Conservation (phyloP, 2,797 vertebrate genomes). For the Cyclopterus lumpus region DNA sequence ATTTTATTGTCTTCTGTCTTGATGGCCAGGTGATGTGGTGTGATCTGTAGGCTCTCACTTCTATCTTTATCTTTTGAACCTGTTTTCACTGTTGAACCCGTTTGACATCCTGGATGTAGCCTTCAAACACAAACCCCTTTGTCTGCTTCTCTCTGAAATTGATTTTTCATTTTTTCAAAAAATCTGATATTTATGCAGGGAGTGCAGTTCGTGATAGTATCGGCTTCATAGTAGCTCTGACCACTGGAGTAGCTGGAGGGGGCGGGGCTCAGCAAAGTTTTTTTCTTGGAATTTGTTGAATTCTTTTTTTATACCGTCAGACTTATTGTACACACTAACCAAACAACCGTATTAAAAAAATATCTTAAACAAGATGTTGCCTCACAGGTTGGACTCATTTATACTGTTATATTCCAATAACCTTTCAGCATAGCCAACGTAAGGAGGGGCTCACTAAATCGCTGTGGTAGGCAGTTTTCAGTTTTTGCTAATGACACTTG, state of each 20-base stretch:
- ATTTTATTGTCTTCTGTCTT: background rate
- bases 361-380: constrained; percentile 32
- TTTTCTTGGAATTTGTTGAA: constrained; percentile 3
- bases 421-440: constrained; percentile 33
- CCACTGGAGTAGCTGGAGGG: background rate
- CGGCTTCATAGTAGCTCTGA: background rate
- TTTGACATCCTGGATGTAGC: background rate
- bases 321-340: constrained; percentile 5
- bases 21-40: background rate
- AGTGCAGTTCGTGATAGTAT: background rate
- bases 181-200: background rate
- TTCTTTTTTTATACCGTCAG: background rate
- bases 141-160: background rate
- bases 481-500: constrained; percentile 79
- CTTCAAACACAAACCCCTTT: background rate
- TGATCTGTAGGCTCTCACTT: too few species aligned
- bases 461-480: constrained; percentile 70
- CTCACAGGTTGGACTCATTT: constrained; percentile 52
- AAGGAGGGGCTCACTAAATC: constrained; percentile 60
- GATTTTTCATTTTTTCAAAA: background rate
- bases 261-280: background rate
- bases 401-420: constrained; percentile 54
- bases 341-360: constrained; percentile 22
- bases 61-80: background rate
- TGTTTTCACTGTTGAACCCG: background rate